Evolutionary conservation across 2,797 vertebrate species (phyloP).

Genomic region (Eulemur mongoz): DNA sequence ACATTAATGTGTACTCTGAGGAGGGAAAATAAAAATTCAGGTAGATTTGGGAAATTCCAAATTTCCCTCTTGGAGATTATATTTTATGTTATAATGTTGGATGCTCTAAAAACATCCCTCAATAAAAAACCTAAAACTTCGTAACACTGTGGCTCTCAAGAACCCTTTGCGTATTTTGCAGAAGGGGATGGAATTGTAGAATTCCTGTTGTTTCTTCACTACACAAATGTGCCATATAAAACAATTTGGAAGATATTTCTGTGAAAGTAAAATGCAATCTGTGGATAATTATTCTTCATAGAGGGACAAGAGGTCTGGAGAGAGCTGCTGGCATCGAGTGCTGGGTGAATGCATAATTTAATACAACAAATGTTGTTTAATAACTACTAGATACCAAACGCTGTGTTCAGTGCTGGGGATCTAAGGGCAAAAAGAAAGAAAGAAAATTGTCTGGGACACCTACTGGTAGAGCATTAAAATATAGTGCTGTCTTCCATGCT

Average conservation of each 20-base stretch:
- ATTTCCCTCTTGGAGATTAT: neutral
- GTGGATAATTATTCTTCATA: neutral
- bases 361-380: neutral
- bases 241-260: neutral
- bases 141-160: neutral
- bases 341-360: neutral
- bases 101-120: neutral
- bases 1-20: neutral
- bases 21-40: neutral
- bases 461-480: neutral
- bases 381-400: neutral
- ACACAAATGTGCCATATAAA: neutral
- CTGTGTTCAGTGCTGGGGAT: neutral
- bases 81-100: neutral
- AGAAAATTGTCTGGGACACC: neutral
- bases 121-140: neutral
- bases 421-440: rapidly evolving
- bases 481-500: neutral
- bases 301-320: neutral
- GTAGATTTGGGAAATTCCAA: neutral
- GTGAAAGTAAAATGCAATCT: neutral
- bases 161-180: neutral
- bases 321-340: neutral
- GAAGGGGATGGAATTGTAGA: neutral
- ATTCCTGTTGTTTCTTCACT: neutral